Conservation (phyloP, 2,113 vertebrate genomes). For the Lasiurus cinereus region DNA sequence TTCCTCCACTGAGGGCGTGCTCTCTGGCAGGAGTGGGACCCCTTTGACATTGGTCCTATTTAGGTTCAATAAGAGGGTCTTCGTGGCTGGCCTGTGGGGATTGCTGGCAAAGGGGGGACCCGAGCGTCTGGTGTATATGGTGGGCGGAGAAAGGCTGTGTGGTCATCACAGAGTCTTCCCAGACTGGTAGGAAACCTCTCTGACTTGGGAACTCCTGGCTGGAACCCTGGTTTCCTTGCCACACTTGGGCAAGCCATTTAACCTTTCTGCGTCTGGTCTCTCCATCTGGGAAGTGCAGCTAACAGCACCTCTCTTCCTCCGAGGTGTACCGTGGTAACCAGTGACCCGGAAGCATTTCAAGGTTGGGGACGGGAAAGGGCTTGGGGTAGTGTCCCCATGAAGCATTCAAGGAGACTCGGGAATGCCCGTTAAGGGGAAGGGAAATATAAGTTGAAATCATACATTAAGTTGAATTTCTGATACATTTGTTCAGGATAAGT, state of each 20-base stretch:
- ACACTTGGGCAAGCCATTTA: neutral
- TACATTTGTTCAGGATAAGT: slow-evolving; percentile 37
- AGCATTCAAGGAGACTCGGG: neutral
- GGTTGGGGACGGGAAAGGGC: neutral
- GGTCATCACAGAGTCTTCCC: neutral
- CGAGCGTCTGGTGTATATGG: neutral
- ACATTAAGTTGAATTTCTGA: slow-evolving; percentile 18
- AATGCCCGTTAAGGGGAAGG: neutral
- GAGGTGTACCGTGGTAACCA: neutral
- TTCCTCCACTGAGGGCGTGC: slow-evolving; percentile 33
- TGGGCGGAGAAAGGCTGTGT: neutral
- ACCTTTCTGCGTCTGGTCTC: slow-evolving; percentile 29
- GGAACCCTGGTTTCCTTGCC: neutral
- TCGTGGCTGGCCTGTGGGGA: neutral
- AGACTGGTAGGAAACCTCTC: neutral
- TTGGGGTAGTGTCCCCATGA: neutral
- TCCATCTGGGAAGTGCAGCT: slow-evolving; percentile 52
- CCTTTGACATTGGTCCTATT: neutral
- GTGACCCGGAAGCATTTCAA: slow-evolving; percentile 34
- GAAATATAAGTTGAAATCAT: neutral
- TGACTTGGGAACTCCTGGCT: neutral
- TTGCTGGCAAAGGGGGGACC: neutral
- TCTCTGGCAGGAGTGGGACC: neutral
- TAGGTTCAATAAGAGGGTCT: neutral
- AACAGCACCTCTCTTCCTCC: neutral